Conservation (phyloP, 2,113 vertebrate genomes). For the Entomyzon cyanotis region DNA sequence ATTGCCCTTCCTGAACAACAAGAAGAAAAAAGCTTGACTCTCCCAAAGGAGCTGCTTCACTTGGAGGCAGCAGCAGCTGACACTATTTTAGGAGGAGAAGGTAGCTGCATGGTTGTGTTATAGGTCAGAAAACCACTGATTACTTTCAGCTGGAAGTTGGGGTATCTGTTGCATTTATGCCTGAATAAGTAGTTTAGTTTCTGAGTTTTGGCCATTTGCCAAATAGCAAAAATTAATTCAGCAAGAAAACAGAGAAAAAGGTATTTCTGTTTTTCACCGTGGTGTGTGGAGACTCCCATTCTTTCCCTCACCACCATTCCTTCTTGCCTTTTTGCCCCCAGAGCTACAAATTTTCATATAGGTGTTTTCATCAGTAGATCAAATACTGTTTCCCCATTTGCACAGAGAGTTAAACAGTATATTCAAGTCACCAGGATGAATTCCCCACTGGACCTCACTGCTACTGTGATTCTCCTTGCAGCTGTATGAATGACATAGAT, state of each 20-base stretch:
- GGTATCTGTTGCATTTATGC: background rate
- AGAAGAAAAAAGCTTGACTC: background rate
- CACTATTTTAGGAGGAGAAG: background rate
- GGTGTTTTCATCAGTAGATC: background rate
- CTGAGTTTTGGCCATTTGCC: background rate
- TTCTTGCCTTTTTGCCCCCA: background rate
- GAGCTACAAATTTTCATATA: accelerated
- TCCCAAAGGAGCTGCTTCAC: background rate
- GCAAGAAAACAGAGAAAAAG: background rate
- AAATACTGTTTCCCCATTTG: background rate
- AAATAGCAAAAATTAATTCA: background rate
- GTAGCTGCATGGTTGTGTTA: background rate
- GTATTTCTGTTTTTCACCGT: background rate
- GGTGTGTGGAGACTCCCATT: background rate
- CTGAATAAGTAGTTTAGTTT: background rate
- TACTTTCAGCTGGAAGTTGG: background rate
- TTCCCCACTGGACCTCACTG: background rate
- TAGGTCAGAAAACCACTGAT: background rate
- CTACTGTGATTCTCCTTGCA: background rate
- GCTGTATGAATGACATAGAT: background rate
- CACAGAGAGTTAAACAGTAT: background rate
- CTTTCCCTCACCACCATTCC: background rate
- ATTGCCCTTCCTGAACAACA: background rate
- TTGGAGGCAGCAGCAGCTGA: background rate
- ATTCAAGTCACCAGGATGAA: background rate